Conservation (phyloP, 2,797 vertebrate species). For the Pangasius krempfi region DNA sequence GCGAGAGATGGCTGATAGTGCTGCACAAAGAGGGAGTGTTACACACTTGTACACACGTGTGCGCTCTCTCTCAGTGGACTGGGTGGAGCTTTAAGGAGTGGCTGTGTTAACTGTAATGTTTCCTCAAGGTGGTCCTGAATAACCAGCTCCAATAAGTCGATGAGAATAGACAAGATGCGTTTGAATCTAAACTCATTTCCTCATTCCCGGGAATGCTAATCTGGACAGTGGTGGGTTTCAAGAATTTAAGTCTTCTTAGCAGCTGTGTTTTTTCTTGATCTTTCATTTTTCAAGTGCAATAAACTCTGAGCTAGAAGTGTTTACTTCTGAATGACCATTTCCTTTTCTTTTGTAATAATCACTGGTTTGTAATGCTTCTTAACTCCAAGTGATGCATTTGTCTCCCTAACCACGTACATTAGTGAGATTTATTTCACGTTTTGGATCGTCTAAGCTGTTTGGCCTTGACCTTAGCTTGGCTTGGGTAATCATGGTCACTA, state of each 20-base stretch:
- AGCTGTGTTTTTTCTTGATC: background rate
- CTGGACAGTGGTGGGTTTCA: background rate
- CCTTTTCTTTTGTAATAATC: background rate
- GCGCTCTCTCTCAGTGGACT: background rate
- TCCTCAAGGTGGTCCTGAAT: background rate
- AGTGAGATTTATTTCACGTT: background rate
- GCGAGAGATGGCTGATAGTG: slow-evolving; percentile 47
- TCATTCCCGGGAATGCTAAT: background rate
- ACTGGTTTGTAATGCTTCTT: background rate
- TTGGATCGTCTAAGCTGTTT: background rate
- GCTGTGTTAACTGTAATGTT: slow-evolving; percentile 16
- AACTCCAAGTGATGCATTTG: background rate
- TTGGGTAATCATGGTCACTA: background rate
- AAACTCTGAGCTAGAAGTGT: background rate
- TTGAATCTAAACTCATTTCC: background rate
- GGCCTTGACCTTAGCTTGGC: background rate
- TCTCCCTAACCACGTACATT: background rate
- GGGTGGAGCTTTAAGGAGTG: background rate
- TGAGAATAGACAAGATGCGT: background rate
- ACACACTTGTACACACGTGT: background rate
- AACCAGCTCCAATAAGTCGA: background rate
- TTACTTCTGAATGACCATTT: background rate
- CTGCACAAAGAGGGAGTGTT: slow-evolving; percentile 22
- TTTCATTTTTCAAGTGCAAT: background rate
- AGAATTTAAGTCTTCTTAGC: background rate